Evolutionary conservation across 2,888 invertebrate genomes (phyloP).

Genomic region (Pasiphila rectangulata): DNA sequence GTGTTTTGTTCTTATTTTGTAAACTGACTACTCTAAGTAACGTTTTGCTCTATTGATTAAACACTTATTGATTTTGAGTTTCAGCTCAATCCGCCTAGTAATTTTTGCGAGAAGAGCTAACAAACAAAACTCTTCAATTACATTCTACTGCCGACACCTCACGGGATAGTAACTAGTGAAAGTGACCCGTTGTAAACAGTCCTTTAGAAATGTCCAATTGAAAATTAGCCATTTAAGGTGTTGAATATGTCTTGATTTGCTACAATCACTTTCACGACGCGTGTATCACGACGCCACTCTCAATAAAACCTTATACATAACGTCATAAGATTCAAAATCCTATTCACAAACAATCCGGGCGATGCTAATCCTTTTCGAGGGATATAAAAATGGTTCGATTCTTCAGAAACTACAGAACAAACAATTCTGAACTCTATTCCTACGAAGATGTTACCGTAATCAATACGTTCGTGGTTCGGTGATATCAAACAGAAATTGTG

Average conservation of each 20-base stretch:
- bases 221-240: conserved; percentile 1
- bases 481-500: conserved; percentile 39
- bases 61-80: too few relatives aligned
- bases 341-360: background rate
- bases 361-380: conserved; percentile 3
- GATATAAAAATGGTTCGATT: conserved; percentile 1
- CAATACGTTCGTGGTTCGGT: conserved; percentile 18
- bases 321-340: conserved; percentile 1
- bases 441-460: too few relatives aligned
- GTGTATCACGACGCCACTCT: background rate
- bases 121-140: too few relatives aligned
- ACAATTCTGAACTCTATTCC: background rate
- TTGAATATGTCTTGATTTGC: conserved; percentile 1
- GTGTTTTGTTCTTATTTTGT: too few relatives aligned
- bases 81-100: too few relatives aligned
- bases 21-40: too few relatives aligned
- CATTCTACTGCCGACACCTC: too few relatives aligned
- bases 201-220: background rate
- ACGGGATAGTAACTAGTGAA: too few relatives aligned
- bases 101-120: too few relatives aligned
- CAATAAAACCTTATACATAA: background rate
- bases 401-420: background rate
- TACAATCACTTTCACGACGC: background rate
- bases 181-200: background rate
- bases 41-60: too few relatives aligned